phyloP scores from a whole-genome alignment of 2,797 vertebrate genomes.

The Poecilia gillii region DNA sequence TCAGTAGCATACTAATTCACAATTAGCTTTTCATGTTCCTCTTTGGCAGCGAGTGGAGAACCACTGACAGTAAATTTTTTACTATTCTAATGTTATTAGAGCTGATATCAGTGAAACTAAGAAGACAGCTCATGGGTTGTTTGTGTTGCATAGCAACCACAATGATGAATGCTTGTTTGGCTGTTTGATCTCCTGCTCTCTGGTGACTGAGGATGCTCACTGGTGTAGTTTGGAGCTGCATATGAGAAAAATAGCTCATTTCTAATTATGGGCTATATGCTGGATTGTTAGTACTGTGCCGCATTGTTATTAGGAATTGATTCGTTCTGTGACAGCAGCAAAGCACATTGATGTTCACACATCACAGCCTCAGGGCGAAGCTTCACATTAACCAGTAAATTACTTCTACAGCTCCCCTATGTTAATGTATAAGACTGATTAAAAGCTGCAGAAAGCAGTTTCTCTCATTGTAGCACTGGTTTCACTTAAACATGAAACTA shows the following conservation, averaged over 20 bases:
- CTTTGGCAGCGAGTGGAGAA: slow-evolving; percentile 7
- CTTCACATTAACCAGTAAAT: not conserved
- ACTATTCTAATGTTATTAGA: slow-evolving; percentile 17
- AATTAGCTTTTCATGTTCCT: slow-evolving; percentile 22
- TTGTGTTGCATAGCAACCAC: slow-evolving; percentile 58
- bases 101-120: slow-evolving; percentile 14
- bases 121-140: slow-evolving; percentile 28
- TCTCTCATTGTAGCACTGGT: not conserved
- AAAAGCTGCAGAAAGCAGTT: not conserved
- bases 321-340: not conserved
- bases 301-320: not conserved
- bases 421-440: not conserved
- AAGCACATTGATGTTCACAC: not conserved
- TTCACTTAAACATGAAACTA: not conserved
- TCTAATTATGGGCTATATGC: not conserved
- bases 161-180: slow-evolving; percentile 33
- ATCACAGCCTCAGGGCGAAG: not conserved
- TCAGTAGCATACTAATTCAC: slow-evolving; percentile 2
- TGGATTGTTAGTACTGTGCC: not conserved
- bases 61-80: slow-evolving; percentile 20
- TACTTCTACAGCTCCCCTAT: not conserved
- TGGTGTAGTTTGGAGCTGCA: slow-evolving; percentile 24
- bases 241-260: slow-evolving; percentile 14
- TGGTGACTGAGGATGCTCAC: slow-evolving; percentile 31
- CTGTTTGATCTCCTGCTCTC: slow-evolving; percentile 46